A percentile compares a stretch with the other conserved stretches of the same genome.
Conservation (phyloP, 1,140 invertebrate species). For the Acromyrmex charruanus region DNA sequence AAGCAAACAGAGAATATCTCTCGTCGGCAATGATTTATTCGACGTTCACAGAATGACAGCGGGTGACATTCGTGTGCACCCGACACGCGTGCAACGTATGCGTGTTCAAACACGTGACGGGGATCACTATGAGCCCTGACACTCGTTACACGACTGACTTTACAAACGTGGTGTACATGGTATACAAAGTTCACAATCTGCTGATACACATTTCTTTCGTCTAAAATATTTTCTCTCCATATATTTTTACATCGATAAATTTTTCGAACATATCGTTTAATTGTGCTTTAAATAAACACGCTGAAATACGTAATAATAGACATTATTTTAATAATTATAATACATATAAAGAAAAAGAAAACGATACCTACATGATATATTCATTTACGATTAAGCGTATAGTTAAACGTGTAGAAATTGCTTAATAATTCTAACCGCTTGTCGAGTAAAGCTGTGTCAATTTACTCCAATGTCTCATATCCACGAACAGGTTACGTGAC, state of each 20-base stretch:
- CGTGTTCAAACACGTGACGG: constrained; percentile 53
- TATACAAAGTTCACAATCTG: constrained; percentile 47
- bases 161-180: constrained; percentile 46
- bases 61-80: constrained; percentile 14
- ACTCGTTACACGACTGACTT: constrained; percentile 55
- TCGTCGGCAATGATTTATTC: constrained; percentile 69
- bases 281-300: not conserved
- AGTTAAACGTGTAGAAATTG: constrained; percentile 65
- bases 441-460: constrained; percentile 70
- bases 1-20: constrained; percentile 60
- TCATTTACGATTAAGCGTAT: constrained; percentile 1
- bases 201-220: constrained; percentile 9
- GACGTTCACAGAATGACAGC: constrained; percentile 17
- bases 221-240: not conserved
- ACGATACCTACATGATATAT: not conserved
- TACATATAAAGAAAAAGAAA: not conserved
- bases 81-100: constrained; percentile 32
- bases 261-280: not conserved
- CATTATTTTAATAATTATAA: not conserved
- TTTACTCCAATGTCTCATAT: constrained; percentile 70
- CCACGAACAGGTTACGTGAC: constrained; percentile 34
- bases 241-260: not conserved
- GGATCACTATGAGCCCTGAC: constrained; percentile 51
- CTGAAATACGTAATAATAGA: not conserved
- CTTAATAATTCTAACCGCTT: constrained; percentile 63